Evolutionary conservation across 2,113 vertebrate species (phyloP), one percentile per base, ranked within the genome.

Genomic region (Syngnathoides biaculeatus): DNA sequence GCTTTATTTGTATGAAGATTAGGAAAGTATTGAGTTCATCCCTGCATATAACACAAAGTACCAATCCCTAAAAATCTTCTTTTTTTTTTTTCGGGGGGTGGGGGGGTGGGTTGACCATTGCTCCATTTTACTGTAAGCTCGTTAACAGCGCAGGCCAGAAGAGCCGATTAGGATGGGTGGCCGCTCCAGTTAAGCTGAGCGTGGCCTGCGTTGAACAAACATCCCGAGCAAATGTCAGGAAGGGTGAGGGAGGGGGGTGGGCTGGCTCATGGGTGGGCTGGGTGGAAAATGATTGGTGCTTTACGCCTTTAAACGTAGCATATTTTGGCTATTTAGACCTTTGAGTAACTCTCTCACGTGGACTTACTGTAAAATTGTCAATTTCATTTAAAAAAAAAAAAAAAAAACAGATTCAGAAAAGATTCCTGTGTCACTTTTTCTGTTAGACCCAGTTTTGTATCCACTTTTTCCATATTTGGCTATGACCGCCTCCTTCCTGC

Each of bases 141-240:
- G 75, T 84, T 83, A 75, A 58, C 63, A 5, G 48, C 71, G 77
- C 69, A 45, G 42, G 70, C 77, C 79, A 71, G 40, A 55, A 74
- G 77, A 80, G 82, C 66, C 20, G 83, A 86, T 87, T 80, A 81
- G 78, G 71, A 68, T 48, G 72, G 66, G 71, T 70, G 80, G 80
- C 61, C 72, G 0, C 68, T 66, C 22, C 74, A 79, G 75, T 77
- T 80, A 78, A 85, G 75, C 73, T 27, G 42, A 79, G 74, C 3
- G 13, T 65, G 53, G 45, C 70, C 43, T 71, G 67, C 69, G 35
- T 63, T 69, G 69, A 72, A 67, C 57, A 65, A 77, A 84, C 74
- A 79, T 50, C 40, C 5, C 55, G 22, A 24, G 63, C 74, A 84
- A 84, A 85, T 66, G 65, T 73, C 86, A 79, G 76, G 50, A 69